Evolutionary conservation across 2,797 vertebrate genomes (phyloP).

Genomic region (Rallus crepitans): DNA sequence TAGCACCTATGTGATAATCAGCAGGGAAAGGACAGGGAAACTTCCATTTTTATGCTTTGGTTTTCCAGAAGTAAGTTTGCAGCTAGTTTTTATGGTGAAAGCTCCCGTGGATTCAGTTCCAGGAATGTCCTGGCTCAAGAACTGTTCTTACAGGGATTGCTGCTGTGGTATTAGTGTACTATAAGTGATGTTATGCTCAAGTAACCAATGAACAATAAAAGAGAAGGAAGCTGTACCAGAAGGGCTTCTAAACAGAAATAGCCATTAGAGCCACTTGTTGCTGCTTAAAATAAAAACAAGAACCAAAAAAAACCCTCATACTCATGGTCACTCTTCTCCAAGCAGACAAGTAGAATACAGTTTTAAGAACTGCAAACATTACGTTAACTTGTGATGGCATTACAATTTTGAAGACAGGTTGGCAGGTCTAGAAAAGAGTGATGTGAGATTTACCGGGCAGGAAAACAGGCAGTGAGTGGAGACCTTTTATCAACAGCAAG

Average conservation of each 20-base stretch:
- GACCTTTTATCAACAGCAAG: background rate
- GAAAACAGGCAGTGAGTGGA: background rate
- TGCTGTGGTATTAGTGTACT: background rate
- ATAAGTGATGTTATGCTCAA: background rate
- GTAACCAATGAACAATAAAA: background rate
- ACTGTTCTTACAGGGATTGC: background rate
- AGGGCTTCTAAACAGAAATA: background rate
- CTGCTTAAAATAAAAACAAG: background rate
- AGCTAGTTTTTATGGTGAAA: background rate
- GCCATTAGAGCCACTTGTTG: background rate
- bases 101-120: background rate
- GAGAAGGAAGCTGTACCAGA: accelerated
- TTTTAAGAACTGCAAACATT: background rate
- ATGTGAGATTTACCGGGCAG: background rate
- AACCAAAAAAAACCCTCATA: background rate
- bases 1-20: background rate
- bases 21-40: background rate
- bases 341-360: background rate
- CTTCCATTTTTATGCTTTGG: background rate
- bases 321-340: background rate
- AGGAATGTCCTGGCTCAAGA: background rate
- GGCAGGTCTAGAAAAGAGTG: background rate
- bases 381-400: accelerated
- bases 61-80: background rate
- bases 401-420: background rate